These are phyloP conservation scores for Petrophora chlorosata DNA, from an alignment of 2,888 invertebrate genomes.

Conservation along the genomic window DNA sequence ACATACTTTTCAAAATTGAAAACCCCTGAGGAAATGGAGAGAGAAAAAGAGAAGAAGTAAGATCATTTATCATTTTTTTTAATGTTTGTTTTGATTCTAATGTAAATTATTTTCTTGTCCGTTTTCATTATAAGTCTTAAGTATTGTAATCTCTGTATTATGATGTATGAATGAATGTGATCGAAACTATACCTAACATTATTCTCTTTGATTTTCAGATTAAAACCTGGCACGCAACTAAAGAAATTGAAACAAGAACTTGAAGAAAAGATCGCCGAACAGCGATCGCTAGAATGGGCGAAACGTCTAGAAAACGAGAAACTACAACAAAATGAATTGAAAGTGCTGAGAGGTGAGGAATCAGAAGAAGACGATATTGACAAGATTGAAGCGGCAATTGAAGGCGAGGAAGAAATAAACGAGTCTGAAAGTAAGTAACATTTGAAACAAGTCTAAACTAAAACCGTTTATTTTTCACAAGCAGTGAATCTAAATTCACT, in stretches of 20 bases:
- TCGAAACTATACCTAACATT: too few species aligned
- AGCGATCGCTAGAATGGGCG: conserved; percentile 88
- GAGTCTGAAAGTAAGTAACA: conserved; percentile 38
- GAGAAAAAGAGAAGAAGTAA: conserved; percentile 84
- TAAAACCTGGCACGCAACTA: conserved; percentile 88
- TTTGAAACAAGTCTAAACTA: too few species aligned
- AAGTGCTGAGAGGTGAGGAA: conserved; percentile 56
- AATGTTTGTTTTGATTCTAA: not conserved
- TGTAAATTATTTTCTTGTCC: conserved; percentile 15
- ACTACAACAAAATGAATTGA: conserved; percentile 68
- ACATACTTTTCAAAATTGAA: conserved; percentile 85
- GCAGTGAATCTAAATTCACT: too few species aligned
- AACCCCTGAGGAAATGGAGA: conserved; percentile 77
- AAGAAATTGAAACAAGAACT: conserved; percentile 88
- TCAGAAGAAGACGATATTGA: conserved; percentile 68
- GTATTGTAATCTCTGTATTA: conserved; percentile 1
- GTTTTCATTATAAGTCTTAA: too few species aligned
- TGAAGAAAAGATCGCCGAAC: conserved; percentile 87
- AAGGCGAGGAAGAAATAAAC: conserved; percentile 53
- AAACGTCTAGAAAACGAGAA: conserved; percentile 83
- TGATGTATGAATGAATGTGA: too few species aligned
- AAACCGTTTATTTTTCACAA: too few species aligned
- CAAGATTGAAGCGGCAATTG: conserved; percentile 66
- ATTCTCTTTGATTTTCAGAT: conserved; percentile 56
- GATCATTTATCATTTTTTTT: conserved; percentile 23